A percentile compares a stretch with the other conserved stretches of the same genome.
These are phyloP conservation scores for Sinodicranocentrus sp. DNA, from an alignment of 2,888 invertebrate genomes.

Conservation along the genomic window DNA sequence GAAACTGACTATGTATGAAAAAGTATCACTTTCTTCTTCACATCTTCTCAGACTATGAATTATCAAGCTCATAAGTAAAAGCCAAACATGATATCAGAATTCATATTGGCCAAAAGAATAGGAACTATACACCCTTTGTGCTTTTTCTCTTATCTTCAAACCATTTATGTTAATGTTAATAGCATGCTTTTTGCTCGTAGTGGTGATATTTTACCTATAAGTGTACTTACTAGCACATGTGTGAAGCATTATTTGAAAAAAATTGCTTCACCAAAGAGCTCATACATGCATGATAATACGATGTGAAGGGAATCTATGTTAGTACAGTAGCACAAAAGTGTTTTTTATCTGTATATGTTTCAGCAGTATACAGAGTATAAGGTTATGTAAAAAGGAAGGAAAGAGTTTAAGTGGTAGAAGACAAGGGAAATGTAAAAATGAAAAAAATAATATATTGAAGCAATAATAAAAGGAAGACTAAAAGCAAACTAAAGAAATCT, in stretches of 20 bases:
- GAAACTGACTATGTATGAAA: not conserved
- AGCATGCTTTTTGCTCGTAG: conserved; percentile 23
- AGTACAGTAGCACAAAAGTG: not conserved
- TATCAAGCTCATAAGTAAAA: not conserved
- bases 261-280: not conserved
- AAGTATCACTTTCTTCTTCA: conserved; percentile 16
- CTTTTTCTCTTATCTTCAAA: conserved; percentile 10
- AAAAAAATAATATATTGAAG: not conserved
- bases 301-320: not conserved
- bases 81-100: not conserved
- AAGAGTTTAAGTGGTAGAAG: conserved; percentile 13
- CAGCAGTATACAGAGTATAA: not conserved
- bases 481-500: not conserved
- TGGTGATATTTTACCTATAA: conserved; percentile 15
- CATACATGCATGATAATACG: conserved; percentile 6
- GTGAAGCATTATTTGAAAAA: conserved; percentile 11
- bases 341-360: not conserved
- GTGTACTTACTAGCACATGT: conserved; percentile 1
- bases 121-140: too few species aligned
- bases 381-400: conserved; percentile 25
- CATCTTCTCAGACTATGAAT: too few species aligned
- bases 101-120: too few species aligned
- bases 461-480: conserved; percentile 8
- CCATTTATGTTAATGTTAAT: conserved; percentile 40
- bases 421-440: conserved; percentile 15